Base-by-base conservation (phyloP, 2,888 invertebrate species). In the Frankliniella intonsa region DNA sequence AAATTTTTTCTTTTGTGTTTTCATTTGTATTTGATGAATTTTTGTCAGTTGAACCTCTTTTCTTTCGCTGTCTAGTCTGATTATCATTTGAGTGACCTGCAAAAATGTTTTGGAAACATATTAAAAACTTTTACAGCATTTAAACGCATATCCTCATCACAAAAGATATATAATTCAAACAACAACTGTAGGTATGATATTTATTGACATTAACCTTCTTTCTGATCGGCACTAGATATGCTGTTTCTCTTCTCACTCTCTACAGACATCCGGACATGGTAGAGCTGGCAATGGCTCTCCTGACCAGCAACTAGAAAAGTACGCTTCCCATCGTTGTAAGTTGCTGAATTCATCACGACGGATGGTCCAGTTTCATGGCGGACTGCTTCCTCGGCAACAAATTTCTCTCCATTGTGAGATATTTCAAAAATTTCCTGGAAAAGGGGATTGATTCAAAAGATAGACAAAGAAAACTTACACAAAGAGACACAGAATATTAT, bases 351-450 rank as follows among this genome's bases (percentile, higher is more conserved):
- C 97, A 97, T 97, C 0, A 97, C 95, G 81, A 96, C 96, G 86
- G 93, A 94, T 0, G 93, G 92, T 3, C 96, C 96, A 1, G 97
- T 97, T 88, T 97, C 96, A 87, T 96, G 94, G 82, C 96, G 91
- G 87, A 95, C 93, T 83, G 97, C 93, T 89, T 97, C 96, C 88
- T 96, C 94, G 0, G 96, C 96, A 82, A 95, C 90, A 87, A 96
- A 95, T 84, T 92, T 92, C 55, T 90, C 91, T 50, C 96, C 96
- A 89, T 96, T 94, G 87, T 95, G 94, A 82, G 93, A 94, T 82
- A 97, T 89, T 88, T 97, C 97, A 89, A 95, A 97, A 86, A 97
- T 95, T 92, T 97, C 97, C 97, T 97, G 87, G 0, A n/a, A 79
- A 38, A 7, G 65, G 10, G 10, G 11, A 50, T 11, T 9, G 8